A percentile compares a stretch with the other conserved stretches of the same genome.
These are phyloP conservation scores for Phenganax subtilis DNA, from an alignment of 92 coral and sea anemone genomes.

Conservation along the genomic window DNA sequence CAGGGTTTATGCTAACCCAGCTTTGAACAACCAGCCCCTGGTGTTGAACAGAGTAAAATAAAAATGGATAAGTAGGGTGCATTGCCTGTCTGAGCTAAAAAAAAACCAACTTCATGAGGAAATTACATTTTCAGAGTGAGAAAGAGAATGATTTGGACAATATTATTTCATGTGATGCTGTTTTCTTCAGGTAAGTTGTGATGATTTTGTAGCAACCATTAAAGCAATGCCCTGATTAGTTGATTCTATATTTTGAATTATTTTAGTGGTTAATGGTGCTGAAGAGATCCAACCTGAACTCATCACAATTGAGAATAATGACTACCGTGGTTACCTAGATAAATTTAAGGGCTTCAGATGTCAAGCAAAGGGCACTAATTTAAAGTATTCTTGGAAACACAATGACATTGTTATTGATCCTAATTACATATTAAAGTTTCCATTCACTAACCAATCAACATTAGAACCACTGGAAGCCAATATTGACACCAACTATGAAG, in stretches of 20 bases:
- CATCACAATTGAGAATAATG: slow-evolving; percentile 12
- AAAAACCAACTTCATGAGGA: too few relatives aligned
- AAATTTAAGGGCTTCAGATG: slow-evolving; percentile 26
- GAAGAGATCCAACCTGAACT: slow-evolving; percentile 6
- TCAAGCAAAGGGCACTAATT: slow-evolving; percentile 42
- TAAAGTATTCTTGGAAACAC: slow-evolving; percentile 44
- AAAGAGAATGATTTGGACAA: neutral
- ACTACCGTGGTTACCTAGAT: slow-evolving; percentile 26
- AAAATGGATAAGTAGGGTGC: too few relatives aligned
- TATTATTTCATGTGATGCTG: neutral
- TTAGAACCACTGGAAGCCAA: neutral
- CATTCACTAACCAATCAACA: slow-evolving; percentile 16
- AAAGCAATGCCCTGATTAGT: too few relatives aligned
- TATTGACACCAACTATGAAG: slow-evolving; percentile 3
- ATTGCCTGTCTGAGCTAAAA: too few relatives aligned
- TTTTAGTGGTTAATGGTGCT: neutral
- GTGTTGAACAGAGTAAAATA: too few relatives aligned
- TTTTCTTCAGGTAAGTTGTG: neutral
- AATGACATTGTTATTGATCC: slow-evolving; percentile 27
- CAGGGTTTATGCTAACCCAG: too few relatives aligned
- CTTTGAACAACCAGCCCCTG: too few relatives aligned
- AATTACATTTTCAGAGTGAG: neutral
- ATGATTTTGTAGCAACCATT: neutral
- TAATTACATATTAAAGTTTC: neutral
- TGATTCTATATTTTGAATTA: neutral